Evolutionary conservation across 2,113 vertebrate species (phyloP), one percentile per base, ranked within the genome.

Genomic region (Camelus dromedarius): DNA sequence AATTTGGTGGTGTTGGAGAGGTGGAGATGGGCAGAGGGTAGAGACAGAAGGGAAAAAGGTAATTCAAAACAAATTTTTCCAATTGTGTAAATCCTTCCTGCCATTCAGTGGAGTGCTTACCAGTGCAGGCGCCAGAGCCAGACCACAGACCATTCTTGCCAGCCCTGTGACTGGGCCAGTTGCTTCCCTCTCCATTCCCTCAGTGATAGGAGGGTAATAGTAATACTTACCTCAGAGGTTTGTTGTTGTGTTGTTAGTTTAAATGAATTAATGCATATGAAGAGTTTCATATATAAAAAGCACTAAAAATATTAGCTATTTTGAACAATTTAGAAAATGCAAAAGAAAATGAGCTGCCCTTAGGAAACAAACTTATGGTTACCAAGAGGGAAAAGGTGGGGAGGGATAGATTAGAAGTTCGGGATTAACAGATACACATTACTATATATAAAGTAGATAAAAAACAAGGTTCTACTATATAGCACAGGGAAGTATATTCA

Each of bases 251-350:
- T 26, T 64, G 10, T 46, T 92, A 66, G 46, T 42, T 75, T 94
- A 91, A 76, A 42, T 95, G 14, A 92, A 28, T 79, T 56, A 54
- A 77, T 82, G 5, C 3, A 54, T 30, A 8, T 60, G 60, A 93
- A 82, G 72, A 92, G 12, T 64, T 92, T 80, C 58, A 46, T 56
- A 8, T 32, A 66, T 4, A 77, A n/a, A 35, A 85, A 91, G 3
- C 54, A 73, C 56, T 89, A 42, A 19, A 81, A 64, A 50, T 81
- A 38, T 82, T 52, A 91, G 18, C 46, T n/a, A 12, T 66, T 85
- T 84, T 42, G 56, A 90, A 83, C 24, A 94, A 93, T 56, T 90
- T 77, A 46, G 14, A 86, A 96, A 94, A 89, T 85, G 24, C 26
- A 73, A 77, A 72, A 72, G 18, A 46, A 92, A 92, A 66, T 35